Evolutionary conservation across 2,888 invertebrate genomes (phyloP), one percentile per base, ranked within the genome.

Genomic region (Drosophila kambysellisi): DNA sequence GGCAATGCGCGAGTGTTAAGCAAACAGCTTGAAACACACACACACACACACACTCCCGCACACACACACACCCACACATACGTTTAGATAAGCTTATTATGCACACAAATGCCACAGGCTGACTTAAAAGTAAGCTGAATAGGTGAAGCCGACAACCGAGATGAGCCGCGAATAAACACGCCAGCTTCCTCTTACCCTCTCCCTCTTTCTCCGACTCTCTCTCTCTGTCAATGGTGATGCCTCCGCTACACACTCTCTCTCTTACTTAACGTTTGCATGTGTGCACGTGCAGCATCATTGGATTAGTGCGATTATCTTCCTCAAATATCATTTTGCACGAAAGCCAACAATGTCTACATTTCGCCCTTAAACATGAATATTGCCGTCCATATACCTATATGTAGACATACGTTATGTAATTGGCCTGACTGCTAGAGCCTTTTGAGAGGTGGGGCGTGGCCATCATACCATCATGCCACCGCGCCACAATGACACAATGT

Each of bases 281-380:
- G 70, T 64, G 62, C 46, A 67, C 57, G 53, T 66, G 43, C 30
- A 72, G 68, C 81, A 79, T 88, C 68, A 73, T 78, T 73, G 80
- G 83, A 89, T 89, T 88, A 87, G 58, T 62, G 76, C 78, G 90
- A 89, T 87, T 87, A 87, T 89, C 87, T 88, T 74, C 53, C 70
- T 68, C 87, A 86, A 88, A 89, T 87, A 87, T 89, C 78, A 85
- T 88, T 89, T 78, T 61, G 86, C 90, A 87, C 90, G 87, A 78
- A 85, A 64, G 77, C 82, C 79, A 88, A 85, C 86, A 88, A 89
- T 88, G 78, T 89, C 87, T 85, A 76, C 74, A 85, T 82, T 79
- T 76, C 64, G 56, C 64, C 76, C 72, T 86, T 74, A 25, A 46
- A 15, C 8, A 46, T 46, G 46, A 46, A 83, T 75, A 66, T 70